Conservation (phyloP, 2,888 invertebrate genomes). For the Xanthorhoe spadicearia region DNA sequence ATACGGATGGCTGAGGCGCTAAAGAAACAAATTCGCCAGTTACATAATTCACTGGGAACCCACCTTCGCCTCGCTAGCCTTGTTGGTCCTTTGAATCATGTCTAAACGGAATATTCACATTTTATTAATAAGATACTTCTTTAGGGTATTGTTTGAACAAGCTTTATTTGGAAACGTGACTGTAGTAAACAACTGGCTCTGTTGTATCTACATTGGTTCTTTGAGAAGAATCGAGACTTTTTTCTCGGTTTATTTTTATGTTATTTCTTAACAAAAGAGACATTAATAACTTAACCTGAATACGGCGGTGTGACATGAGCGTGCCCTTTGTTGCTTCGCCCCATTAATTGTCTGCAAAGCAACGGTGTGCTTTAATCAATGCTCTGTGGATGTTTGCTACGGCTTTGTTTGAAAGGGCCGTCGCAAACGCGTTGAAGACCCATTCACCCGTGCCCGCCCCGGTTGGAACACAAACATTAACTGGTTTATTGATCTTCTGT, state of each 20-base stretch:
- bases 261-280: not conserved
- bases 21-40: constrained; percentile 5
- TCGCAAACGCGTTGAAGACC: constrained; percentile 36
- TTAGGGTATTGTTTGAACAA: not conserved
- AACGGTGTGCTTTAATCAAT: constrained; percentile 50
- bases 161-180: not conserved
- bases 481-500: constrained; percentile 13
- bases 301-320: constrained; percentile 46
- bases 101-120: not conserved
- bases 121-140: not conserved
- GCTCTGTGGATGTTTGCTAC: constrained; percentile 36
- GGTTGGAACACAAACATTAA: constrained; percentile 15
- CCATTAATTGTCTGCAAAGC: constrained; percentile 50
- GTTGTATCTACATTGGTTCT: not conserved
- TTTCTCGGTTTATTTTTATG: not conserved
- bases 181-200: not conserved
- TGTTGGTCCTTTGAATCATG: not conserved
- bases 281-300: constrained; percentile 46
- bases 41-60: constrained; percentile 2
- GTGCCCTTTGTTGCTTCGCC: constrained; percentile 57
- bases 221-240: not conserved
- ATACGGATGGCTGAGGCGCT: constrained; percentile 17
- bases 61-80: not conserved
- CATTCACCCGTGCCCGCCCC: constrained; percentile 22
- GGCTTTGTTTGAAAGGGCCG: constrained; percentile 38